Evolutionary conservation across 1,140 invertebrate genomes (phyloP), one percentile per base, ranked within the genome.

Genomic region (Drosophila littoralis): DNA sequence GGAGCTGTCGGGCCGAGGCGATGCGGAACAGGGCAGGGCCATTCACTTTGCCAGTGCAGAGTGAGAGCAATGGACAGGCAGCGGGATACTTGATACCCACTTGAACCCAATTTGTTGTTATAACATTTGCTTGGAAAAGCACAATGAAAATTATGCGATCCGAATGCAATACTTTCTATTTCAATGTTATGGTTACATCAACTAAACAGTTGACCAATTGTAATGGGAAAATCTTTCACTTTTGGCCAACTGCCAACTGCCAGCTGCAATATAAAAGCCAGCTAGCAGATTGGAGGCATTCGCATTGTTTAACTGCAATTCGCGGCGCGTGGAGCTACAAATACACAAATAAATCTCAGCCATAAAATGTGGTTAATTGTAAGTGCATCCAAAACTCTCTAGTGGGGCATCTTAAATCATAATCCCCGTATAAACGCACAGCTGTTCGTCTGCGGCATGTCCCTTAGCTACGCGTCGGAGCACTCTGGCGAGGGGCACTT

Each of bases 181-280:
- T 90, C 84, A 76, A 90, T 89, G 81, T 79, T 88, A 77, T 88
- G 83, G 83, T 89, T 88, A 89, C 85, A 88, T 89, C 84, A 88
- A 86, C 80, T 54, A 12, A 28, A 40, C 74, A 61, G 22, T 40
- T 70, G 78, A 83, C 81, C 81, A 72, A 69, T 66, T 68, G 81
- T 83, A 46, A 45, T 43, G 60, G 38, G 40, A 81, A 79, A 51
- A 60, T 89, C 84, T 89, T 89, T 89, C 84, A 84, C 84, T 89
- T 79, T 77, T 73, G 35, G 32, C 55, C 32, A 46, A 35, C 45
- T 68, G 75, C 38, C 22, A 28, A 28, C 22, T 28, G 22, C 22
- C 22, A 22, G 42, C 22, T 40, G 22, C 22, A 2, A 22, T 88
- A 88, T 88, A 88, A 83, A 88, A 88, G 46, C 28, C 50, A 48